Base-by-base conservation (phyloP, 1,140 invertebrate genomes). In the Drosophila sucinea region DNA sequence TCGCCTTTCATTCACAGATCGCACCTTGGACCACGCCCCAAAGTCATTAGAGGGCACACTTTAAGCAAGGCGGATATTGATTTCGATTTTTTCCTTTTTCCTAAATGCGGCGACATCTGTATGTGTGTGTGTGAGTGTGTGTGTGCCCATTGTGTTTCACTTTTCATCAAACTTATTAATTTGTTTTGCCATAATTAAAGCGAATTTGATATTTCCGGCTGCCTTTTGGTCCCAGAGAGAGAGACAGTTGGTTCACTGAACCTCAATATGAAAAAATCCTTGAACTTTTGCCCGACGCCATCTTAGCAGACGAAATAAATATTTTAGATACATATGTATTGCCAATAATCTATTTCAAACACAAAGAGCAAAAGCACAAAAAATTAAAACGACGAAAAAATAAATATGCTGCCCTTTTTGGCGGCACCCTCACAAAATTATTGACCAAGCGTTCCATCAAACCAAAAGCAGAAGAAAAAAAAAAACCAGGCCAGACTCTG, bases 361-460 rank as follows among this genome's bases (percentile, higher is more conserved):
- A 90, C 71, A 87, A 83, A 71, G 29, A 62, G 10, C 10, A 66
- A 47, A 66, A 54, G 58, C 62, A 67, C 60, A 66, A 63, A 67
- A 69, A 79, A 65, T 56, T 68, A 58, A 81, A 57, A 66, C 67
- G 68, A 62, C 73, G 67, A 62, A 67, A 81, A 65, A 61, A 63
- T 60, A 70, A 60, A 77, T 75, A 79, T 84, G 81, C 79, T 83
- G 81, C 84, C 84, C 80, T 73, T 85, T 89, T 81, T 91, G 90
- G 89, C 90, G 90, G 90, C 90, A 91, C 90, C 90, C 90, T 91
- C 90, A 84, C 90, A 91, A 91, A 91, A 91, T 91, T 91, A 91
- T 91, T 91, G 90, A 81, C 67, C 85, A 91, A 91, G 64, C 73
- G 79, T 77, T 73, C 57, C 73, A 73, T 78, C 76, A 65, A 73